A percentile compares a stretch with the other conserved stretches of the same genome.
Conservation (phyloP, 2,888 invertebrate species). For the Dione vanillae region DNA sequence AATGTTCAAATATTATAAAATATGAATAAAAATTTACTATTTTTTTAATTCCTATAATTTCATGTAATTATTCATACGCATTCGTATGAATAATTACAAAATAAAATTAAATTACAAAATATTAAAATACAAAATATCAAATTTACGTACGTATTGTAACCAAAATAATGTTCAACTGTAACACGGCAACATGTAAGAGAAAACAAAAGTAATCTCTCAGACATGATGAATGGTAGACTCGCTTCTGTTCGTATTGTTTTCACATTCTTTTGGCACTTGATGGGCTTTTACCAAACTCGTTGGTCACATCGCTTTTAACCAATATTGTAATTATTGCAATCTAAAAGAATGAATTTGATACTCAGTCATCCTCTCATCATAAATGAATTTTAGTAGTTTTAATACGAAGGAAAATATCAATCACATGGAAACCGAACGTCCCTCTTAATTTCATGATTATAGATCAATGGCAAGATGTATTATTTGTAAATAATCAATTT, state of each 20-base stretch:
- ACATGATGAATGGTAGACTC: conserved; percentile 50
- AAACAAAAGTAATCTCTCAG: conserved; percentile 46
- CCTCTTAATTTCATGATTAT: too few relatives aligned
- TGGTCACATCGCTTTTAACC: neutral
- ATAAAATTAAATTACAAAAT: too few relatives aligned
- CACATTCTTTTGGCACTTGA: conserved; percentile 7
- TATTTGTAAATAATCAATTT: too few relatives aligned
- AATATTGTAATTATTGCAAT: neutral
- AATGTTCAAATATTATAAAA: too few relatives aligned
- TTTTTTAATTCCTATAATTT: too few relatives aligned
- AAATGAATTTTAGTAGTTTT: neutral
- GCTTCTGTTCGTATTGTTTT: conserved; percentile 33
- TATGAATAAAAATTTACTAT: too few relatives aligned
- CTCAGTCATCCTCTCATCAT: neutral
- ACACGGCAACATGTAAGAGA: conserved; percentile 14
- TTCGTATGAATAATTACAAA: too few relatives aligned
- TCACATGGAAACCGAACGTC: neutral
- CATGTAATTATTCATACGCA: too few relatives aligned
- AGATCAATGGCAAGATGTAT: too few relatives aligned
- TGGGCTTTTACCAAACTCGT: conserved; percentile 27
- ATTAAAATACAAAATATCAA: too few relatives aligned
- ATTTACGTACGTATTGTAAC: too few relatives aligned
- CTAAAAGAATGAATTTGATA: neutral
- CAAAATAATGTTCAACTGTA: neutral
- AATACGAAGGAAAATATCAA: neutral